phyloP scores from a whole-genome alignment of 2,113 vertebrate genomes.

The Oceanites oceanicus region DNA sequence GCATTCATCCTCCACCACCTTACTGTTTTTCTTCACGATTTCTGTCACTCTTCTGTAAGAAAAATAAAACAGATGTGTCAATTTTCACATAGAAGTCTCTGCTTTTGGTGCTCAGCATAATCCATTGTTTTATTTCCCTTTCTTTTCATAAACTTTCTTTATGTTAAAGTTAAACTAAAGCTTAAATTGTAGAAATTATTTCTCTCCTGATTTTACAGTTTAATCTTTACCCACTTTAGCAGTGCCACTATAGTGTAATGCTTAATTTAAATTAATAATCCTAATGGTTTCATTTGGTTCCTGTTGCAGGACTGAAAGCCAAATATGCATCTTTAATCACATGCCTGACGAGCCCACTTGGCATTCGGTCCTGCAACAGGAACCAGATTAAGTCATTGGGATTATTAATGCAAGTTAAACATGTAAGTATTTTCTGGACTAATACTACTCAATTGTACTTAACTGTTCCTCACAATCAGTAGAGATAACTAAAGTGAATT shows the following conservation, averaged over 20 bases:
- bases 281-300: background rate
- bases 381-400: background rate
- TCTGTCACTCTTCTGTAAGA: background rate
- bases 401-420: background rate
- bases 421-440: background rate
- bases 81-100: background rate
- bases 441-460: background rate
- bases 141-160: background rate
- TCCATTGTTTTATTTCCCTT: background rate
- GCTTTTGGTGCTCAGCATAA: background rate
- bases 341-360: background rate
- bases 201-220: background rate
- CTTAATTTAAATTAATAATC: background rate
- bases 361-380: background rate
- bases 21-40: background rate
- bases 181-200: background rate
- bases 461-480: background rate
- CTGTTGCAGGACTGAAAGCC: background rate
- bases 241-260: background rate
- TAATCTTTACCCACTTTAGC: background rate
- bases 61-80: background rate
- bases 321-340: background rate
- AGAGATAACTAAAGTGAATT: background rate
- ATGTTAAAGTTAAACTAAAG: background rate
- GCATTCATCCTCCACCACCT: background rate